Evolutionary conservation across 2,888 invertebrate species (phyloP), one percentile per base, ranked within the genome.

Genomic region (Lacanobia oleracea): DNA sequence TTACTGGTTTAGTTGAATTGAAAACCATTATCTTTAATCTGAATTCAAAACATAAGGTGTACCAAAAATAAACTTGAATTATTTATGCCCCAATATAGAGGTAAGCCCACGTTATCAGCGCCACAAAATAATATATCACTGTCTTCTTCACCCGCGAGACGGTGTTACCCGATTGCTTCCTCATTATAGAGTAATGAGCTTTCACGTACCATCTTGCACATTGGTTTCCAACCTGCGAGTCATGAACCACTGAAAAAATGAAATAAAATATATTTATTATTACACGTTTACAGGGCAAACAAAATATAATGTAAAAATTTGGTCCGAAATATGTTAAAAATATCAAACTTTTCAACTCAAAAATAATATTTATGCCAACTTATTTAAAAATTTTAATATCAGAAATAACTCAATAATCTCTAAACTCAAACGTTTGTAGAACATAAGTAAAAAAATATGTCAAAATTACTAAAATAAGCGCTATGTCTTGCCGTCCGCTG

Each of bases 131-230:
- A 82, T 83, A 66, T 77, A 83, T 83, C 74, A 77, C 50, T 74
- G 84, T 77, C 67, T 62, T 12, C 8, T 2, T 23, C n/a, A 64
- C 67, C 66, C 67, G n/a, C 21, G 66, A 65, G 73, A 80, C 72
- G 53, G 53, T 65, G 75, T 64, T 72, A 65, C 74, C 23, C 56
- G 56, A 80, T 80, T 75, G 70, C 65, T 76, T 78, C 40, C 68
- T 83, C 73, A 85, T 80, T 78, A 72, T 61, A 33, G 33, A 73
- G 64, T 84, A 79, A 84, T 82, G 69, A 82, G 75, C 66, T 76
- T 77, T 67, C 60, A 23, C 33, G 60, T 64, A 57, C 62, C n/a
- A 62, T 67, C 53, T 62, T 48, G 18, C 8, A 10, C 27, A 56
- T n/a, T 56, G 33, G 56, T 33, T 18, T 3, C 33, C 10, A 56